A percentile compares a stretch with the other conserved stretches of the same genome.
These are phyloP conservation scores for Nothoprocta pentlandii DNA, from an alignment of 2,113 vertebrate genomes.

Conservation along the genomic window DNA sequence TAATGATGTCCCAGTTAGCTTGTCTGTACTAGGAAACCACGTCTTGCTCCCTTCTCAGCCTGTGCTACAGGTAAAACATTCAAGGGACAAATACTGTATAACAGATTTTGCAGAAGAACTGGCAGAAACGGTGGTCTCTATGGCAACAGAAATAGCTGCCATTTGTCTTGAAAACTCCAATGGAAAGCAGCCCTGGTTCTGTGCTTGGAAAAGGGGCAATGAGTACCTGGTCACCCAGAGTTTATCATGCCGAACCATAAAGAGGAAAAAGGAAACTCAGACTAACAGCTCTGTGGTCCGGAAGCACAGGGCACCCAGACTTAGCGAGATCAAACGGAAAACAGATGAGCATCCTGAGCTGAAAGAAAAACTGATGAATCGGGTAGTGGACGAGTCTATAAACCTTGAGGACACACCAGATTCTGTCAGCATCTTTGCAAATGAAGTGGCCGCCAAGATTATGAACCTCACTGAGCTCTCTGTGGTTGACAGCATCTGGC, in stretches of 20 bases:
- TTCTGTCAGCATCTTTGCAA: constrained; percentile 89
- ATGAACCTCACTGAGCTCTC: constrained; percentile 93
- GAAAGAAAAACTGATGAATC: constrained; percentile 94
- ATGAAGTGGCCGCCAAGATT: constrained; percentile 93
- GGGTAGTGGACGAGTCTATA: constrained; percentile 93
- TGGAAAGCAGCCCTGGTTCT: constrained; percentile 98
- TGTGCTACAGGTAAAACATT: constrained; percentile 74
- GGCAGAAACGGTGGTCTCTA: constrained; percentile 94
- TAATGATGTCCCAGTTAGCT: constrained; percentile 76
- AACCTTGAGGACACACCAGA: constrained; percentile 90
- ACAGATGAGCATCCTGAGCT: constrained; percentile 97
- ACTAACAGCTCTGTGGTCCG: constrained; percentile 75
- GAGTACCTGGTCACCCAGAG: constrained; percentile 84
- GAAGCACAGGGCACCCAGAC: constrained; percentile 93
- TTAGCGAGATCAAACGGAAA: constrained; percentile 97
- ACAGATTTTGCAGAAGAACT: constrained; percentile 94
- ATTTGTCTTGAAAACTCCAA: constrained; percentile 96
- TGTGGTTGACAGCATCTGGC: constrained; percentile 87
- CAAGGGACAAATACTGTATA: constrained; percentile 84
- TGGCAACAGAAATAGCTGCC: constrained; percentile 98
- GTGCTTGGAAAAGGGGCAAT: constrained; percentile 87
- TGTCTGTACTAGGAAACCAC: constrained; percentile 78
- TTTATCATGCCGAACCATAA: constrained; percentile 78
- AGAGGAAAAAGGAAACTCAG: constrained; percentile 89
- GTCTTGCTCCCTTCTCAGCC: constrained; percentile 75